Evolutionary conservation across 2,113 vertebrate species (phyloP).

Genomic region (Petrocephalus microphthalmus): DNA sequence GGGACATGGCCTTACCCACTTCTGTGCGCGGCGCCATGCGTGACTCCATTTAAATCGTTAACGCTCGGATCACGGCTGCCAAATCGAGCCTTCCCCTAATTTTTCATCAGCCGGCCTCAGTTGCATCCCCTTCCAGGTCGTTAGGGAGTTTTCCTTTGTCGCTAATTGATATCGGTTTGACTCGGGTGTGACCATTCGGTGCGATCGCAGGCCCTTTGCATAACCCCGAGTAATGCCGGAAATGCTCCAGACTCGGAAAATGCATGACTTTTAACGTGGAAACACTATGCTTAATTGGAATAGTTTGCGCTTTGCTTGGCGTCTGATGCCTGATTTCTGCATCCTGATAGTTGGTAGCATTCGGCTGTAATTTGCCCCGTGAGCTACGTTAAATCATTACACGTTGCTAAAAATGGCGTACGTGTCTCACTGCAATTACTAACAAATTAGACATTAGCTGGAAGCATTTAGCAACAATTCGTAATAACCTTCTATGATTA

Average conservation of each 20-base stretch:
- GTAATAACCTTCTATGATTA: conserved; percentile 31
- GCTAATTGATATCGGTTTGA: not conserved
- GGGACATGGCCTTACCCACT: not conserved
- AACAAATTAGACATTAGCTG: conserved; percentile 59
- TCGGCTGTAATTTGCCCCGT: conserved; percentile 49
- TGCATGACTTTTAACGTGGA: not conserved
- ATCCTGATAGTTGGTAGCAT: conserved; percentile 50
- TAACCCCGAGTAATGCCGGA: not conserved
- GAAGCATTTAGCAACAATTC: conserved; percentile 33
- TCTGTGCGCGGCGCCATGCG: not conserved
- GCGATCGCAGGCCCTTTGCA: not conserved
- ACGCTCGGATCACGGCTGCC: not conserved
- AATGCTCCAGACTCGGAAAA: not conserved
- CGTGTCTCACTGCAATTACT: conserved; percentile 60
- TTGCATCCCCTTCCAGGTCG: not conserved
- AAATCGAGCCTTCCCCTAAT: not conserved
- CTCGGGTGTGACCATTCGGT: not conserved
- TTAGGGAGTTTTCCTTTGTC: conserved; percentile 8
- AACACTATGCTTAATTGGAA: not conserved
- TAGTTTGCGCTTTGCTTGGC: not conserved
- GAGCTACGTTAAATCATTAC: conserved; percentile 45
- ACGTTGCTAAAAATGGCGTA: conserved; percentile 44
- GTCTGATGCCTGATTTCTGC: conserved; percentile 48
- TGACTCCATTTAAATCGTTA: not conserved
- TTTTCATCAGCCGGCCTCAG: not conserved